Evolutionary conservation across 2,888 invertebrate species (phyloP).

Genomic region (Drosophila buzzatii): DNA sequence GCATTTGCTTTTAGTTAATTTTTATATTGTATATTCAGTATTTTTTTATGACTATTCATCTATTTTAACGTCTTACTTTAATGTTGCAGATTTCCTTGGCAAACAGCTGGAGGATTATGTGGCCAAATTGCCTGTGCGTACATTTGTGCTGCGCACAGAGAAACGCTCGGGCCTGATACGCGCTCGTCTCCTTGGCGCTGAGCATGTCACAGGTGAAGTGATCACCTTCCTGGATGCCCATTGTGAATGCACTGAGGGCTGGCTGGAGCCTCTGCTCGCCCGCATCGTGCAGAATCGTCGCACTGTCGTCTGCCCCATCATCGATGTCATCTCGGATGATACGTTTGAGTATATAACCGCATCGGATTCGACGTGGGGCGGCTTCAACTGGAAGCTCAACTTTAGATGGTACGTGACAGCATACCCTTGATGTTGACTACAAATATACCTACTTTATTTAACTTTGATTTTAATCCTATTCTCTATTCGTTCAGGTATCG

Average conservation of each 20-base stretch:
- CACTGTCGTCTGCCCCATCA: slow-evolving; percentile 98
- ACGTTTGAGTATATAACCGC: slow-evolving; percentile 99
- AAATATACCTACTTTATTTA: too few species aligned
- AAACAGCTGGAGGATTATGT: slow-evolving; percentile 95
- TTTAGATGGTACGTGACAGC: slow-evolving; percentile 93
- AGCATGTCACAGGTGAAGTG: slow-evolving; percentile 90
- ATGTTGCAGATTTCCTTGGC: slow-evolving; percentile 93
- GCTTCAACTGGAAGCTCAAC: slow-evolving; percentile 99
- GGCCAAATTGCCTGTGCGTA: slow-evolving; percentile 93
- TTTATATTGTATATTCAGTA: neutral
- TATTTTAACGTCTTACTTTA: slow-evolving; percentile 3
- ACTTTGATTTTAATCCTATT: too few species aligned
- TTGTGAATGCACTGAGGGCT: slow-evolving; percentile 92
- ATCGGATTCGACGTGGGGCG: slow-evolving; percentile 99
- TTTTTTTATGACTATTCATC: neutral
- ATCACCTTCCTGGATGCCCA: slow-evolving; percentile 86
- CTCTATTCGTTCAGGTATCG: slow-evolving; percentile 90
- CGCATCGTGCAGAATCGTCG: slow-evolving; percentile 96
- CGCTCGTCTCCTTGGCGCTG: slow-evolving; percentile 96
- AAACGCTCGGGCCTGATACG: slow-evolving; percentile 98
- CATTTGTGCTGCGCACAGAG: slow-evolving; percentile 94
- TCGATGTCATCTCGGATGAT: slow-evolving; percentile 99
- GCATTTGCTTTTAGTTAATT: neutral
- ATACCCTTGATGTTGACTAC: too few species aligned
- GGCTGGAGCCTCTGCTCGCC: slow-evolving; percentile 97